Base-by-base conservation (phyloP, 2,113 vertebrate genomes). In the Baryphthengus martii region DNA sequence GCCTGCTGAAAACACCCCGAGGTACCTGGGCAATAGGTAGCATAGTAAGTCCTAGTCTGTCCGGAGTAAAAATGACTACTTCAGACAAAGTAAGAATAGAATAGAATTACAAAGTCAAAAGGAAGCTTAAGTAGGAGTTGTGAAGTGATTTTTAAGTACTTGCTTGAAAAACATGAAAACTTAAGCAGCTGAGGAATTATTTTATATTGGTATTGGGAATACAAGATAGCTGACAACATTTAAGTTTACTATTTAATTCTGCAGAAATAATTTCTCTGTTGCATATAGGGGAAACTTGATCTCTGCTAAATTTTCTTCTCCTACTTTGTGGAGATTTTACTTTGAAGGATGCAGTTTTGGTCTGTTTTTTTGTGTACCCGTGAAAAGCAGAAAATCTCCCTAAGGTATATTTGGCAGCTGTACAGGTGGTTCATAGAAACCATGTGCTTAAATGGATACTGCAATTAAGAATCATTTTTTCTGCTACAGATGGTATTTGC, bases 91-190 rank as follows among this genome's bases (percentile, higher is more conserved):
- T 45, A 40, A 74, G 37, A 10, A 42, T 89, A 24, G 50, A 81
- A 67, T 3, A 53, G n/a, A 90, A 45, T 66, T 83, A 28, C 21
- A 58, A 89, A 84, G 45, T 86, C 19, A 84, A 76, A 86, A 80
- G 18, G 55, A 79, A 55, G 23, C 25, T 84, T 66, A 45, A 49
- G 33, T 17, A 44, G 55, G 21, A 49, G 66, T 14, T 62, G 17
- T 58, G n/a, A 86, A 90, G 13, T 73, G 55, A 66, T 75, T 87
- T 90, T 87, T 66, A 91, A 81, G 50, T 77, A 33, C 9, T 53
- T 33, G 9, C 18, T 85, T 82, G 40, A 88, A 93, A 80, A 90
- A 70, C 23, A 21, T 33, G 66, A 77, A 83, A 67, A 47, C 6
- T 13, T 42, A n/a, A 7, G 6, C 50, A 40, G 17, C 19, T 58